phyloP scores from a whole-genome alignment of 2,888 invertebrate species.

The Drosophila lutescens region DNA sequence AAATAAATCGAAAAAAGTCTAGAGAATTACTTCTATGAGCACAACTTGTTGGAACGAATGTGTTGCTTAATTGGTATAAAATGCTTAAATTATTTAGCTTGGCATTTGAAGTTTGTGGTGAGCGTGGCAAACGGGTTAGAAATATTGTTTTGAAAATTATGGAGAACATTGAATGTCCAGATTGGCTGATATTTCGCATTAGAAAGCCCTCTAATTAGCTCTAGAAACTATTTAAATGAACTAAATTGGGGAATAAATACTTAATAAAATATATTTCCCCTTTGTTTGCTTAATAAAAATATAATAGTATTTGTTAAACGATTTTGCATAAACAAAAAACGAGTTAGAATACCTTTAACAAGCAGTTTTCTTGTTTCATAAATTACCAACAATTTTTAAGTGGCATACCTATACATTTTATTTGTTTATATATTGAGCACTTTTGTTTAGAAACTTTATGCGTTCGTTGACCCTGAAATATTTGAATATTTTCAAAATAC shows the following conservation, averaged over 20 bases:
- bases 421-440: conserved; percentile 8
- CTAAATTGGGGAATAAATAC: no score
- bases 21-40: conserved; percentile 16
- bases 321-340: no score
- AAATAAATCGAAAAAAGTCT: conserved; percentile 15
- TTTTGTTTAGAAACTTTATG: conserved; percentile 2
- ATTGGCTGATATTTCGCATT: not conserved
- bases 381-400: not conserved
- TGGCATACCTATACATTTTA: not conserved
- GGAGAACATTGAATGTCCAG: not conserved
- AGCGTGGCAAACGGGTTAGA: not conserved
- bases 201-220: not conserved
- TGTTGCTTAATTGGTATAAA: conserved; percentile 25
- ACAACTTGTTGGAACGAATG: conserved; percentile 10
- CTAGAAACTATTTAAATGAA: no score
- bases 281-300: no score
- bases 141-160: not conserved
- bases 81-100: conserved; percentile 3
- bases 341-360: no score
- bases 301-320: no score
- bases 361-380: not conserved
- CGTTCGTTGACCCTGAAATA: conserved; percentile 15
- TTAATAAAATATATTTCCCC: no score
- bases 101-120: not conserved
- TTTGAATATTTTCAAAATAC: not conserved